phyloP scores from a whole-genome alignment of 2,113 vertebrate species.

The Mus pahari region DNA sequence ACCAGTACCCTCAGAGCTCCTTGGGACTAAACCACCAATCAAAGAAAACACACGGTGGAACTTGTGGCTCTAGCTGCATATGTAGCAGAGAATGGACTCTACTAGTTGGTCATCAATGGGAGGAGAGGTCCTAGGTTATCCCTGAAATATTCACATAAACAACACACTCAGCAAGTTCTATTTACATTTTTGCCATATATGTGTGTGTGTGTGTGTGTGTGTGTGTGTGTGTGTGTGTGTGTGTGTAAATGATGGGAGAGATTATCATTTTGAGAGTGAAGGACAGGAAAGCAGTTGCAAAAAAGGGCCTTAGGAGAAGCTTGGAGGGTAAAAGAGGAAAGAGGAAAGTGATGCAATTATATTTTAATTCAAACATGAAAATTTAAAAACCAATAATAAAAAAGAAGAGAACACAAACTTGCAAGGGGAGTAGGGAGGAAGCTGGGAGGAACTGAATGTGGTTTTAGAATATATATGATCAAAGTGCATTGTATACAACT shows the following conservation, averaged over 20 bases:
- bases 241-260: too few relatives aligned
- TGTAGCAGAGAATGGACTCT: too few relatives aligned
- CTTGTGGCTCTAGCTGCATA: too few relatives aligned
- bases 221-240: too few relatives aligned
- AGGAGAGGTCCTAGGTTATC: too few relatives aligned
- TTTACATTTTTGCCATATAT: too few relatives aligned
- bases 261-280: background rate
- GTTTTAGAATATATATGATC: background rate
- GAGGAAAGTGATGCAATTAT: background rate
- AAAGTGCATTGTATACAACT: background rate
- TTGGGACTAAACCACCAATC: too few relatives aligned
- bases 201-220: too few relatives aligned
- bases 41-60: too few relatives aligned
- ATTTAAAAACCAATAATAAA: background rate
- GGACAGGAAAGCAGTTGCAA: background rate
- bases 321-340: fast-evolving
- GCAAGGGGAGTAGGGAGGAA: background rate
- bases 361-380: background rate
- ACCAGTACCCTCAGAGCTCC: too few relatives aligned
- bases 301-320: background rate
- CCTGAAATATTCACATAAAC: background rate
- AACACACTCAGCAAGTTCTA: background rate
- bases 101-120: too few relatives aligned
- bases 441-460: background rate
- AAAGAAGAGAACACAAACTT: background rate